phyloP scores from a whole-genome alignment of 2,797 vertebrate species.

The Crenichthys baileyi region DNA sequence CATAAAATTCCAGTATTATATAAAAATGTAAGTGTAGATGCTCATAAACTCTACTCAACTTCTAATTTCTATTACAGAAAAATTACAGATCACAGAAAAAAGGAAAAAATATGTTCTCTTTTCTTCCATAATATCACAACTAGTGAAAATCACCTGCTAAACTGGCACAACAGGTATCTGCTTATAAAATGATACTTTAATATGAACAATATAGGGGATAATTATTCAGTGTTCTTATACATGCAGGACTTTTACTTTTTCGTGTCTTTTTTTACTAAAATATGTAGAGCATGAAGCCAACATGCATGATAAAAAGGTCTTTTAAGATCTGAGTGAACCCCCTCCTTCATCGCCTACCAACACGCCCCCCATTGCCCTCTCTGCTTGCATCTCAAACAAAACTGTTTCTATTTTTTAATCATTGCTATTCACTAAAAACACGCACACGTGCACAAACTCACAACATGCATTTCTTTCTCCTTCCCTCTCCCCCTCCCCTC shows the following conservation, averaged over 20 bases:
- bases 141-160: neutral
- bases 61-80: neutral
- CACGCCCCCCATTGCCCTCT: neutral
- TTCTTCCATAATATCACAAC: neutral
- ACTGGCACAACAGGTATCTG: neutral
- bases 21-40: neutral
- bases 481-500: neutral
- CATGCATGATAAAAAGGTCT: neutral
- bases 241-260: neutral
- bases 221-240: too few species aligned
- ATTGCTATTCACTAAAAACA: constrained; percentile 32
- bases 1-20: neutral
- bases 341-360: neutral
- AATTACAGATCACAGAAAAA: neutral
- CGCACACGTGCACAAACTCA: constrained; percentile 48
- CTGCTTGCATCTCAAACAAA: neutral
- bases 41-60: too few species aligned
- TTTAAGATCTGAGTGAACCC: neutral
- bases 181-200: neutral
- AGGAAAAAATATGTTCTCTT: neutral
- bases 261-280: neutral
- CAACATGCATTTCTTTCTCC: constrained; percentile 19
- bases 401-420: constrained; percentile 25
- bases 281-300: neutral
- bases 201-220: neutral